Conservation (phyloP, 2,113 vertebrate species). For the Mus spicilegus region DNA sequence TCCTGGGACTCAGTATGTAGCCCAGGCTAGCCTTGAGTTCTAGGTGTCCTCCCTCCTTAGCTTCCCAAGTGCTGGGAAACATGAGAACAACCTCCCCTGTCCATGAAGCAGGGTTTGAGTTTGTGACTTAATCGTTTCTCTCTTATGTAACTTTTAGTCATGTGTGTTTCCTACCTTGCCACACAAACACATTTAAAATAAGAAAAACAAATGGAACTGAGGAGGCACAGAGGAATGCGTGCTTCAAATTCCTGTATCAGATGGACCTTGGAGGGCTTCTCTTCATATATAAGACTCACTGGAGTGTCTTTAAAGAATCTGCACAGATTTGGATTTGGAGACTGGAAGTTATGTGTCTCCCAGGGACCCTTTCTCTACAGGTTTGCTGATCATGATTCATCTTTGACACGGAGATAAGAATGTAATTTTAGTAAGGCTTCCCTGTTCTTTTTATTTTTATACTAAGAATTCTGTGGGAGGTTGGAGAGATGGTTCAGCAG, state of each 20-base stretch:
- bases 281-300: conserved; percentile 30
- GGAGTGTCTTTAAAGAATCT: conserved; percentile 56
- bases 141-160: conserved; percentile 21
- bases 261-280: conserved; percentile 53
- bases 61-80: neutral
- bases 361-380: conserved; percentile 59
- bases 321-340: conserved; percentile 59
- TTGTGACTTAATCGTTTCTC: conserved; percentile 44
- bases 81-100: neutral
- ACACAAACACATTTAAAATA: conserved; percentile 24
- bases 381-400: conserved; percentile 65
- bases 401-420: conserved; percentile 58
- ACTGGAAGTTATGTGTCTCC: conserved; percentile 61
- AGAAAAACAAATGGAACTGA: conserved; percentile 48
- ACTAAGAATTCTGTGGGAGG: neutral
- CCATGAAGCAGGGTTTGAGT: neutral
- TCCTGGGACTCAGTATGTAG: neutral
- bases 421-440: conserved; percentile 49
- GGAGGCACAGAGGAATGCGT: neutral
- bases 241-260: conserved; percentile 48
- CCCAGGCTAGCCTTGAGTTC: neutral
- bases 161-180: neutral
- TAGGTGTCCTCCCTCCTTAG: neutral
- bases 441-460: neutral
- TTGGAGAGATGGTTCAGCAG: neutral